Evolutionary conservation across 64 coral and sea anemone species (phyloP).

Genomic region (Stichodactyla helianthus): DNA sequence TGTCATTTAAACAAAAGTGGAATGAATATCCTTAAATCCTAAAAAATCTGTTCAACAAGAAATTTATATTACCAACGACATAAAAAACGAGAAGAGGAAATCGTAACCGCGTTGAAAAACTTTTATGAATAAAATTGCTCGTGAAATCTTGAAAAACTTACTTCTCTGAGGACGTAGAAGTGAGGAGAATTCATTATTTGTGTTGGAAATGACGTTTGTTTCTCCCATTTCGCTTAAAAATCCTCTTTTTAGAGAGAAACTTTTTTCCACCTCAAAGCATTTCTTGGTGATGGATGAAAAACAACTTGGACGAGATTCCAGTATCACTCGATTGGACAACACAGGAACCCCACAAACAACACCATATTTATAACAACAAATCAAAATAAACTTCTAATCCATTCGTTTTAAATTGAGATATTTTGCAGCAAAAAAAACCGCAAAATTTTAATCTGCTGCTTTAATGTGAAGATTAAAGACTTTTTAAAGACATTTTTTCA

Average conservation of each 20-base stretch:
- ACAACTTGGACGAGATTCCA: not conserved
- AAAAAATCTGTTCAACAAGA: not conserved
- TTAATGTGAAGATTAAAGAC: not conserved
- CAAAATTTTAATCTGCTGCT: not conserved
- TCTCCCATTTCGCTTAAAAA: constrained; percentile 4
- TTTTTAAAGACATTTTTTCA: no score
- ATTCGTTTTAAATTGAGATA: not conserved
- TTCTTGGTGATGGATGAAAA: not conserved
- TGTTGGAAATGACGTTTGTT: constrained; percentile 29
- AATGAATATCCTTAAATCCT: no score
- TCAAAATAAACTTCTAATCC: not conserved
- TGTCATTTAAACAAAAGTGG: no score
- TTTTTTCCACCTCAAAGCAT: not conserved
- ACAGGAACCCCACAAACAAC: not conserved
- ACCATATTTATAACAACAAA: not conserved
- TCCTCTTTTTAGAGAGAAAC: not conserved
- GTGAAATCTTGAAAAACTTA: constrained; percentile 13
- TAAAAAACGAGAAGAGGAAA: not conserved
- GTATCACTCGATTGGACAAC: not conserved
- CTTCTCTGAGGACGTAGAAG: constrained; percentile 22
- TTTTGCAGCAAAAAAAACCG: not conserved
- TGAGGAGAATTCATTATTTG: constrained; percentile 20
- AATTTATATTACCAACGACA: not conserved
- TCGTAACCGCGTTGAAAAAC: no score
- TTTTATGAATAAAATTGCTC: not conserved